phyloP scores from a whole-genome alignment of 2,888 invertebrate species.

The Asteroscopus sphinx region DNA sequence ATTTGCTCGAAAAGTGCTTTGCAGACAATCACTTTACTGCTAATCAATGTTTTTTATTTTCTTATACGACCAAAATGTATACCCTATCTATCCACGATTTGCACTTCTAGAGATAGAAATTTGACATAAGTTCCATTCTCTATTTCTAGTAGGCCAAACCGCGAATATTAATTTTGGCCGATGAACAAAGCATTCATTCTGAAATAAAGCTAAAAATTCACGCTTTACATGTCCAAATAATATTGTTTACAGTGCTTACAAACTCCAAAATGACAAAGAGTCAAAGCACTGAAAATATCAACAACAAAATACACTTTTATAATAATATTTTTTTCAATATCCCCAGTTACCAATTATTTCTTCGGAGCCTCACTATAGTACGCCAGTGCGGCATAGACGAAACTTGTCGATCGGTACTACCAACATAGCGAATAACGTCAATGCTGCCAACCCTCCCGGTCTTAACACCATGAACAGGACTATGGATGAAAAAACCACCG shows the following conservation, averaged over 20 bases:
- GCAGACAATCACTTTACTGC: no score
- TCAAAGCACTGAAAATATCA: background rate
- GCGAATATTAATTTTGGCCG: no score
- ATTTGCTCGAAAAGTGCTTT: no score
- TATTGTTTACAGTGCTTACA: background rate
- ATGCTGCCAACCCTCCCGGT: conserved; percentile 69
- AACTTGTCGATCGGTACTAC: conserved; percentile 87
- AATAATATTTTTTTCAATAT: conserved; percentile 15
- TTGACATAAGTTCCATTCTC: no score
- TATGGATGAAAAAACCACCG: conserved; percentile 90
- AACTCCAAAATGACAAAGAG: background rate
- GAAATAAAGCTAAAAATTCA: background rate
- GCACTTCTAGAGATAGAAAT: no score
- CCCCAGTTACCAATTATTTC: conserved; percentile 74
- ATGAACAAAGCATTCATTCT: no score
- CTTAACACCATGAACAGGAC: conserved; percentile 88
- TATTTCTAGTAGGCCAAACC: no score
- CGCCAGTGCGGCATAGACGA: conserved; percentile 84
- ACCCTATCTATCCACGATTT: no score
- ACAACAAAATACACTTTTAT: background rate
- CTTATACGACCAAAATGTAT: no score
- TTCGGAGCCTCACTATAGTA: conserved; percentile 87
- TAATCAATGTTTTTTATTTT: no score
- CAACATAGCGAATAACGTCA: conserved; percentile 76
- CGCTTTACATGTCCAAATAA: conserved; percentile 1